phyloP scores from a whole-genome alignment of 2,797 vertebrate species.

The Mormyrops attenuatus region DNA sequence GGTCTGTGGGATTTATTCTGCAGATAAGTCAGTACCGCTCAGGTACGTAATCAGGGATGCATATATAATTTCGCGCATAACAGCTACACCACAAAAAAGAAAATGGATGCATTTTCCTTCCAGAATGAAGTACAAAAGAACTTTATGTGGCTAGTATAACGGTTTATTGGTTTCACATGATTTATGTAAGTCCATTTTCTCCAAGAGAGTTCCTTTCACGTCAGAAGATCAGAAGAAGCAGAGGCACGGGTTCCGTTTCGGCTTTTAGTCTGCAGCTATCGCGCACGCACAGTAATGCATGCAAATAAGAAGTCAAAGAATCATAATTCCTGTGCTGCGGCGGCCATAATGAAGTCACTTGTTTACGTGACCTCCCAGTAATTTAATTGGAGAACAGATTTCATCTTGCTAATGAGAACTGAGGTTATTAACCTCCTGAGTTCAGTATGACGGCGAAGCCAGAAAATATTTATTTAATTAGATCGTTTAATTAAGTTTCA shows the following conservation, averaged over 20 bases:
- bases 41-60: neutral
- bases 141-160: neutral
- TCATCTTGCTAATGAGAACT: conserved; percentile 29
- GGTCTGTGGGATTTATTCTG: neutral
- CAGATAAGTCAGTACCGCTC: neutral
- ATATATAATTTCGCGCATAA: neutral
- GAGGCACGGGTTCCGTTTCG: neutral
- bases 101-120: neutral
- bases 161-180: neutral
- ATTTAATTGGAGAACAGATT: conserved; percentile 19
- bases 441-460: conserved; percentile 17
- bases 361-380: conserved; percentile 14
- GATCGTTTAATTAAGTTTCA: conserved; percentile 24
- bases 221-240: neutral
- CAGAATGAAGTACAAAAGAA: neutral
- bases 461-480: conserved; percentile 30
- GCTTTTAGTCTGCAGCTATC: neutral
- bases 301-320: conserved; percentile 6
- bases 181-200: conserved; percentile 2
- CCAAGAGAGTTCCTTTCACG: neutral
- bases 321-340: neutral
- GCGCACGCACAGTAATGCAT: neutral
- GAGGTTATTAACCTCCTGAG: conserved; percentile 31
- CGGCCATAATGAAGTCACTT: conserved; percentile 14
- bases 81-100: neutral